These are phyloP conservation scores for Petrolisthes manimaculis DNA, from an alignment of 2,888 invertebrate genomes.

Conservation along the genomic window DNA sequence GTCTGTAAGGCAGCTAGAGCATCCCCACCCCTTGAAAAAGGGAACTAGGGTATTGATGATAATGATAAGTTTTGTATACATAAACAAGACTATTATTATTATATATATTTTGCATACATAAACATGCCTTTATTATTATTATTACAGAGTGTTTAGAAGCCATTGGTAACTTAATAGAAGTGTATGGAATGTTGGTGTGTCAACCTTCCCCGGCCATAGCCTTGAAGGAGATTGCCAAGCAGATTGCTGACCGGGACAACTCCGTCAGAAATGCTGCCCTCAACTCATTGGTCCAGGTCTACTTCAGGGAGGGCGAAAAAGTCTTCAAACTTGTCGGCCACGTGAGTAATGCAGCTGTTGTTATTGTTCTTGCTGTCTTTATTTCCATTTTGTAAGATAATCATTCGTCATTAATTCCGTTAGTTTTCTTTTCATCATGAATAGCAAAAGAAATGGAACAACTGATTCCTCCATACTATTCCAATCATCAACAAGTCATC, in stretches of 20 bases:
- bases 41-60: background rate
- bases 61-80: constrained; percentile 13
- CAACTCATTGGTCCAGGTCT: constrained; percentile 92
- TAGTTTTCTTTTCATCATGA: background rate
- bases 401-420: background rate
- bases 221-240: constrained; percentile 90
- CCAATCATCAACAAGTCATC: no score
- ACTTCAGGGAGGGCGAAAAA: constrained; percentile 89
- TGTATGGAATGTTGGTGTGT: constrained; percentile 86
- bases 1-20: background rate
- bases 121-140: background rate
- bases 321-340: constrained; percentile 92
- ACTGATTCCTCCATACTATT: no score
- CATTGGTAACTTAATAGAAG: constrained; percentile 86
- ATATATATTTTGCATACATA: background rate
- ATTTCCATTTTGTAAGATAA: background rate
- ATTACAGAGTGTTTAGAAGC: constrained; percentile 89
- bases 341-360: constrained; percentile 71
- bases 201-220: constrained; percentile 84
- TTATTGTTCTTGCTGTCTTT: background rate
- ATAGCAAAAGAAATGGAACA: no score
- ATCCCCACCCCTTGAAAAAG: background rate
- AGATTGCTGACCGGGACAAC: constrained; percentile 96
- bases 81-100: background rate
- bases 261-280: constrained; percentile 95